Evolutionary conservation across 2,797 vertebrate genomes (phyloP).

Genomic region (Chiroxiphia lanceolata): DNA sequence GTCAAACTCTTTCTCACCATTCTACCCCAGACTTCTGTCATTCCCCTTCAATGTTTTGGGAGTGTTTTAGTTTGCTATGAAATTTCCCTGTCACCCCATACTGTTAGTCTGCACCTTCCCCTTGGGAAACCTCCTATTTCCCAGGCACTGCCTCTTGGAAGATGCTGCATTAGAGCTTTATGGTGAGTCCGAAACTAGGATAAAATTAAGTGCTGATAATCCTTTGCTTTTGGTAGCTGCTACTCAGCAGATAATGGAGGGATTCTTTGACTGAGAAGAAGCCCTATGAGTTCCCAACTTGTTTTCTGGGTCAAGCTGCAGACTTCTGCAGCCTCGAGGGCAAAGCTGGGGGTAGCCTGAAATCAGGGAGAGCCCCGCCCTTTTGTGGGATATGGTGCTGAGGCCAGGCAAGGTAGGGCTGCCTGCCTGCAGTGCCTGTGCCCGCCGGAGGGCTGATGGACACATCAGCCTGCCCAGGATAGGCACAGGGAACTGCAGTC

Average conservation of each 20-base stretch:
- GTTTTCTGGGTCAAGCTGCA: not conserved
- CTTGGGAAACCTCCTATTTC: not conserved
- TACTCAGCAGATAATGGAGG: not conserved
- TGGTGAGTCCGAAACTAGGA: not conserved
- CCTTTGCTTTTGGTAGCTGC: not conserved
- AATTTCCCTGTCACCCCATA: not conserved
- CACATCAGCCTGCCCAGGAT: not conserved
- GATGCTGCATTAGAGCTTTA: not conserved
- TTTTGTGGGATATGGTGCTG: not conserved
- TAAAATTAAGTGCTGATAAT: not conserved
- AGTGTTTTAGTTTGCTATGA: not conserved
- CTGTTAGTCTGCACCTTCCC: not conserved
- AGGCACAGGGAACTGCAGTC: accelerated
- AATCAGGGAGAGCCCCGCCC: not conserved
- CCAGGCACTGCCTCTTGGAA: not conserved
- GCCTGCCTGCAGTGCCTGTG: not conserved
- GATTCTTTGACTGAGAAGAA: not conserved
- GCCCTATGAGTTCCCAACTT: not conserved
- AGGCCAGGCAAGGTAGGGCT: not conserved
- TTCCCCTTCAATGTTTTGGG: not conserved
- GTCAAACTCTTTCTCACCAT: not conserved
- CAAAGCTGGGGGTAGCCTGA: not conserved
- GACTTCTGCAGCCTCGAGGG: not conserved
- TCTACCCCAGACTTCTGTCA: not conserved
- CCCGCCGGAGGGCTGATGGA: not conserved